A percentile compares a stretch with the other conserved stretches of the same genome.
These are phyloP conservation scores for Agapornis canus DNA, from an alignment of 2,797 vertebrate species.

Conservation along the genomic window DNA sequence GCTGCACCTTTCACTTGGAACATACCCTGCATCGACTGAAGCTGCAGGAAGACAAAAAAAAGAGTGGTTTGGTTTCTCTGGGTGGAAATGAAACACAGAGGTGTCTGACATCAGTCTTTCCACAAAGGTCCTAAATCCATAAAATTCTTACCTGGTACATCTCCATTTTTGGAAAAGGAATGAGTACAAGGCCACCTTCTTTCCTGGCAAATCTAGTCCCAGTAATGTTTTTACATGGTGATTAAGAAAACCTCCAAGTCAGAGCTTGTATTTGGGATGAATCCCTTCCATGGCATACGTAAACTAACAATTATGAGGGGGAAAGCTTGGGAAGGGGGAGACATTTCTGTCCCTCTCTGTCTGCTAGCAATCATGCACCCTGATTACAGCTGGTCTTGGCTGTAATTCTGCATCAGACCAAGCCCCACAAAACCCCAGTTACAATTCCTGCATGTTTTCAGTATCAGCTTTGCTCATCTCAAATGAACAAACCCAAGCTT, in stretches of 20 bases:
- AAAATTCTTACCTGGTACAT: not conserved
- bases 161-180: not conserved
- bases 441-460: not conserved
- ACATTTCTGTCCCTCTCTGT: not conserved
- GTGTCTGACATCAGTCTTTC: not conserved
- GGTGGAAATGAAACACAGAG: not conserved
- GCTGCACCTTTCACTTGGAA: rapidly evolving
- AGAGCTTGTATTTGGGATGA: not conserved
- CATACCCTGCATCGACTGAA: not conserved
- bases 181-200: not conserved
- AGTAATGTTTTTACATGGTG: not conserved
- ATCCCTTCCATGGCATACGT: not conserved
- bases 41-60: not conserved
- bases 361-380: not conserved
- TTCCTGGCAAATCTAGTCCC: not conserved
- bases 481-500: not conserved
- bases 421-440: not conserved
- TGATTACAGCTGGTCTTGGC: not conserved
- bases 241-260: not conserved
- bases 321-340: not conserved
- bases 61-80: not conserved
- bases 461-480: not conserved
- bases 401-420: not conserved
- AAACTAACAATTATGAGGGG: not conserved
- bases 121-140: not conserved